Evolutionary conservation across 2,888 invertebrate genomes (phyloP).

Genomic region (Drosophila vallismaia): DNA sequence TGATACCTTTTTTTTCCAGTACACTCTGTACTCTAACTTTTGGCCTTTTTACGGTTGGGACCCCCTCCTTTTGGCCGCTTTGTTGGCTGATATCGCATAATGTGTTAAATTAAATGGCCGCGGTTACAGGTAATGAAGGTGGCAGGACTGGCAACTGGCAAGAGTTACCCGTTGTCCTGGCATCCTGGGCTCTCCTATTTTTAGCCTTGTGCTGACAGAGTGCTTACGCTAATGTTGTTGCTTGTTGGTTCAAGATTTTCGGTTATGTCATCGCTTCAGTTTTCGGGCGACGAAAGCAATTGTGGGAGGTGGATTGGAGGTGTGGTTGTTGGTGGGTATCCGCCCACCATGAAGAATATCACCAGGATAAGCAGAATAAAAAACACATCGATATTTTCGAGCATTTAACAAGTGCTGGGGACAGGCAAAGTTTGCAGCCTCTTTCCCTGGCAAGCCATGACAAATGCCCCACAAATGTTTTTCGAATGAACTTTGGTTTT

Average conservation of each 20-base stretch:
- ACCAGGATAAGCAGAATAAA: neutral
- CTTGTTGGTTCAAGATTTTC: conserved; percentile 33
- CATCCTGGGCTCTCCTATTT: conserved; percentile 30
- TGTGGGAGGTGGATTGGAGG: neutral
- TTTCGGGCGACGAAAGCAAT: conserved; percentile 5
- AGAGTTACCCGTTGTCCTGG: conserved; percentile 24
- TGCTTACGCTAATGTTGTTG: conserved; percentile 35
- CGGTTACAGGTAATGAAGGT: conserved; percentile 11
- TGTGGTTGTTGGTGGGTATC: neutral
- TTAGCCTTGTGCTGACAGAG: conserved; percentile 34
- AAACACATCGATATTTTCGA: conserved; percentile 37
- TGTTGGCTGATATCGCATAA: conserved; percentile 44
- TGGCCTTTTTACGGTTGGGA: conserved; percentile 8
- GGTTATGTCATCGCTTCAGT: conserved; percentile 36
- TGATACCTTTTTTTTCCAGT: neutral
- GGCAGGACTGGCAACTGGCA: neutral
- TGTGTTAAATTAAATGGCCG: conserved; percentile 49
- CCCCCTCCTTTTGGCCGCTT: conserved; percentile 13
- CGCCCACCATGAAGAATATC: neutral
- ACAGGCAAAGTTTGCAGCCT: conserved; percentile 39
- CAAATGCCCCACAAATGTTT: conserved; percentile 52
- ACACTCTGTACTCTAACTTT: conserved; percentile 31
- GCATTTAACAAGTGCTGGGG: conserved; percentile 43
- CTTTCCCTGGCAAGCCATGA: conserved; percentile 21
- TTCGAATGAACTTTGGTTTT: conserved; percentile 52